These are phyloP conservation scores for Siniperca knerii DNA, from an alignment of 2,113 vertebrate genomes.

Conservation along the genomic window DNA sequence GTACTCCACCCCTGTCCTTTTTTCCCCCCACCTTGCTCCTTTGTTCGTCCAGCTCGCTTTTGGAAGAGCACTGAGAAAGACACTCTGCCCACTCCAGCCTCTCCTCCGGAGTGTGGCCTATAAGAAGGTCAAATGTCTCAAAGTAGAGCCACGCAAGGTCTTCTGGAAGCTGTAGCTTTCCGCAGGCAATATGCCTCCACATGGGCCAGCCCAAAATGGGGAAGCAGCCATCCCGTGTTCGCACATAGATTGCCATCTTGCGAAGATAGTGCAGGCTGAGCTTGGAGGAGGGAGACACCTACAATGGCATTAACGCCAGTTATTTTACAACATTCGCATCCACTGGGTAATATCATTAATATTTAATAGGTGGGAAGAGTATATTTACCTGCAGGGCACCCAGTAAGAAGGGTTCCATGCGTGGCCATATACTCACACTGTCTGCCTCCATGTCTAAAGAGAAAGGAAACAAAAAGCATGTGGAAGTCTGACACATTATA, in stretches of 20 bases:
- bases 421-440: constrained; percentile 89
- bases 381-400: constrained; percentile 86
- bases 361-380: neutral
- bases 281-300: constrained; percentile 88
- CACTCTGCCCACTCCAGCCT: constrained; percentile 91
- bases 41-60: constrained; percentile 89
- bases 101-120: constrained; percentile 74
- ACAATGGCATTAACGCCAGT: neutral
- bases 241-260: constrained; percentile 91
- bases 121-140: constrained; percentile 91
- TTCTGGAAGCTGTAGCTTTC: constrained; percentile 92
- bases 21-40: constrained; percentile 87
- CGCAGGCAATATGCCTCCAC: constrained; percentile 95
- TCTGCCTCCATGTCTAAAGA: constrained; percentile 84
- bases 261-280: constrained; percentile 92
- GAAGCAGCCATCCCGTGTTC: constrained; percentile 89
- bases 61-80: constrained; percentile 86
- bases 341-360: fast-evolving
- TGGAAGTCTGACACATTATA: neutral
- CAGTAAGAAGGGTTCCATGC: constrained; percentile 92
- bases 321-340: neutral
- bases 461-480: neutral
- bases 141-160: constrained; percentile 96
- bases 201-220: constrained; percentile 89
- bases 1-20: neutral